A percentile compares a stretch with the other conserved stretches of the same genome.
Evolutionary conservation across 2,888 invertebrate genomes (phyloP).

Genomic region (Vandiemenella viatica): DNA sequence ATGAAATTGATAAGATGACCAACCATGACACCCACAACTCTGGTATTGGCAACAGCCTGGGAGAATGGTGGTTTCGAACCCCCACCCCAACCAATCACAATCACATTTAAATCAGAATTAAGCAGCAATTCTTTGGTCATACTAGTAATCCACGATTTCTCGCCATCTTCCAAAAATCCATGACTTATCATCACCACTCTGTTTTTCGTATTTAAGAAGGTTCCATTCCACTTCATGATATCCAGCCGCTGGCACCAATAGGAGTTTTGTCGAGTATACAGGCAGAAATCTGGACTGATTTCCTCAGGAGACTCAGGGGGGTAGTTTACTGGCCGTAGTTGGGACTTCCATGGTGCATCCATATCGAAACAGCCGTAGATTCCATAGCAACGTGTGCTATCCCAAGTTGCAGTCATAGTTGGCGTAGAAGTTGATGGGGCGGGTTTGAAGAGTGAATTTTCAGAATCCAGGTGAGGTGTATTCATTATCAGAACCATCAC

Average conservation of each 20-base stretch:
- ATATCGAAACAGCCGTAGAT: conserved; percentile 70
- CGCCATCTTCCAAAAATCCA: conserved; percentile 73
- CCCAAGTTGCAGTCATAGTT: too few species aligned
- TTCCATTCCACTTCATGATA: not conserved
- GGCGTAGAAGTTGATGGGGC: too few species aligned
- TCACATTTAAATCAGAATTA: conserved; percentile 54
- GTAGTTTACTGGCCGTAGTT: conserved; percentile 57
- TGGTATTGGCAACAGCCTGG: conserved; percentile 81
- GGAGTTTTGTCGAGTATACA: conserved; percentile 38
- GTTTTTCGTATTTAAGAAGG: conserved; percentile 33
- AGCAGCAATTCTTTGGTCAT: conserved; percentile 55
- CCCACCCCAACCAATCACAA: conserved; percentile 72
- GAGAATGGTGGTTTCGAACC: conserved; percentile 80
- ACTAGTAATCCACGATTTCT: conserved; percentile 61
- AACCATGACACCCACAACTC: conserved; percentile 70
- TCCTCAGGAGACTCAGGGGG: conserved; percentile 58
- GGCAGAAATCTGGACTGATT: conserved; percentile 42
- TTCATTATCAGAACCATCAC: too few species aligned
- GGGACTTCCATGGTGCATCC: conserved; percentile 60
- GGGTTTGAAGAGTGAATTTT: too few species aligned
- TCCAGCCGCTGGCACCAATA: conserved; percentile 23
- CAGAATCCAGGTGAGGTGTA: too few species aligned
- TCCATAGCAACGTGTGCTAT: conserved; percentile 42
- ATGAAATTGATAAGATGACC: conserved; percentile 44
- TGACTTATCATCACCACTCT: conserved; percentile 66